These are phyloP conservation scores for Andrena bicolor DNA, from an alignment of 2,888 invertebrate genomes.

Conservation along the genomic window DNA sequence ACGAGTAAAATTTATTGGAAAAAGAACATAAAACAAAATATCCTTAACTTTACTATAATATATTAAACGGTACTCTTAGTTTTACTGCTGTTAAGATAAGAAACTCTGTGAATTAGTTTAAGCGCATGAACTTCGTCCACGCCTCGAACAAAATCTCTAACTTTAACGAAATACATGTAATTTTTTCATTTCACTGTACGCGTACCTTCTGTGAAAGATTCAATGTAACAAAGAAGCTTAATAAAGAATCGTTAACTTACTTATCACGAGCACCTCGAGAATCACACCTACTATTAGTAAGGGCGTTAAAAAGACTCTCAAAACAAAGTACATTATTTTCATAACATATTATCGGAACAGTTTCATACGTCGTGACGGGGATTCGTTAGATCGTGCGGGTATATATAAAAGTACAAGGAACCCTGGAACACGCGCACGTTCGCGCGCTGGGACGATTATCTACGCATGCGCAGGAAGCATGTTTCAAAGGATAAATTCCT, in stretches of 20 bases:
- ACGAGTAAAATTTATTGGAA: conserved; percentile 34
- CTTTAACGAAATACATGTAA: conserved; percentile 21
- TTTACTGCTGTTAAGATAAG: conserved; percentile 45
- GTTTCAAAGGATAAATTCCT: conserved; percentile 21
- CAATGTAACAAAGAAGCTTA: conserved; percentile 48
- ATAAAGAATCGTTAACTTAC: conserved; percentile 48
- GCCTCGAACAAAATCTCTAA: conserved; percentile 36
- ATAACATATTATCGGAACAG: conserved; percentile 32
- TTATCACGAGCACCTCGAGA: background rate
- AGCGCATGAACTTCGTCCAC: conserved; percentile 46
- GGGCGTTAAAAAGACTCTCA: background rate
- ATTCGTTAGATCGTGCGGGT: conserved; percentile 20
- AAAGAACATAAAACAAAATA: conserved; percentile 17
- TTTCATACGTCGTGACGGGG: conserved; percentile 24
- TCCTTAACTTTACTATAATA: conserved; percentile 23
- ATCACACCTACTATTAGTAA: conserved; percentile 12
- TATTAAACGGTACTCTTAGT: conserved; percentile 43
- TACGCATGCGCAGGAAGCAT: conserved; percentile 37
- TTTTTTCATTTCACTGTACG: conserved; percentile 43
- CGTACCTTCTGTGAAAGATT: conserved; percentile 31
- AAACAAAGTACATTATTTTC: conserved; percentile 29
- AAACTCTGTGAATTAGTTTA: conserved; percentile 34
- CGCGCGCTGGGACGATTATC: conserved; percentile 28
- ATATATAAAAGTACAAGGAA: conserved; percentile 43
- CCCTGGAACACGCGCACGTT: conserved; percentile 26